Evolutionary conservation across 1,140 invertebrate species (phyloP), one percentile per base, ranked within the genome.

Genomic region (Vanessa atalanta): DNA sequence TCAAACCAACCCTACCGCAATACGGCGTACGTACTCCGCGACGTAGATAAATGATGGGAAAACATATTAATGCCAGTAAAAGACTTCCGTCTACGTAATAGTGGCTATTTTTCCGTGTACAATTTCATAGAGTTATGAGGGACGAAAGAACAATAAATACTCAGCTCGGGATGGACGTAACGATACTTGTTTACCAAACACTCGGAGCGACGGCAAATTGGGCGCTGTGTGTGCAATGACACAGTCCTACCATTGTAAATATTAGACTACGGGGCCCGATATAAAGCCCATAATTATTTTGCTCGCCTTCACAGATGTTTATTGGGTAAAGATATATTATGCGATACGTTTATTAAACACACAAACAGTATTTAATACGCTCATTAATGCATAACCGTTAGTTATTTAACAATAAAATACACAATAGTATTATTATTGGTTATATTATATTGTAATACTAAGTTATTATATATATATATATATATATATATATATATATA

Each of bases 101-200:
- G 47, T 16, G 66, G 5, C 55, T 74, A 67, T 66, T 65, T 79
- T 80, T 66, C 68, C 13, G n/a, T 75, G 47, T 16, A 65, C 51
- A 47, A 43, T 37, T 12, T 53, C 9, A 31, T 16, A 43, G 20
- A 55, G 53, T 47, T 65, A 51, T 75, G 12, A 70, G 43, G 63
- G 67, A 75, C 47, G 61, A 64, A 74, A 65, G 67, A 84, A 84
- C 79, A 83, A 84, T 83, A 84, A 84, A 84, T 80, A 79, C 64
- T 76, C 47, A 73, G 70, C 61, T 53, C 63, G 67, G 69, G 53
- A 72, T 73, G 75, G 53, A 69, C 66, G 64, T 31, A 66, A 73
- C 77, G 76, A 79, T 70, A 72, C 77, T 81, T 83, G 81, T 84
- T 84, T 79, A 81, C 80, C 81, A 79, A 84, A 84, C 81, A 84